Percentiles rank a stretch among this genome's conserved stretches.
Conservation (phyloP, 2,113 vertebrate species). For the Lepisosteus oculatus region DNA sequence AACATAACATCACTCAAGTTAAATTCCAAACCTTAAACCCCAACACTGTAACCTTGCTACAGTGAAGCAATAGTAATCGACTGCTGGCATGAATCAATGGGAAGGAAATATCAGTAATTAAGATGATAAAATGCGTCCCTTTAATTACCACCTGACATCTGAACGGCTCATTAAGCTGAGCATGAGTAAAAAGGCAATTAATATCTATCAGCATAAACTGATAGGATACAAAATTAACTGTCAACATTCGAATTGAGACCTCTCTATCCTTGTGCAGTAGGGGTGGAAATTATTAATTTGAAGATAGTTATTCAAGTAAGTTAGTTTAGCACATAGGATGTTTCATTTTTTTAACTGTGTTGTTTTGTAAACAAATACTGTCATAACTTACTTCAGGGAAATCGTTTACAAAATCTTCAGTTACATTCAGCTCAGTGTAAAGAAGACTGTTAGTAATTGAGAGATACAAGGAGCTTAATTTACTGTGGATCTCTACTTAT, state of each 20-base stretch:
- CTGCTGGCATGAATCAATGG: slow-evolving; percentile 15
- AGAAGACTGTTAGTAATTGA: too few relatives aligned
- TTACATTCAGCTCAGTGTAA: too few relatives aligned
- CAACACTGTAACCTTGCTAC: too few relatives aligned
- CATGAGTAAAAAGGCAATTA: slow-evolving; percentile 25
- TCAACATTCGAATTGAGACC: slow-evolving; percentile 2
- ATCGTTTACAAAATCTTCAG: too few relatives aligned
- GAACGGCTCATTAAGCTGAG: slow-evolving; percentile 27
- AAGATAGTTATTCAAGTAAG: not conserved
- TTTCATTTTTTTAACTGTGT: too few relatives aligned
- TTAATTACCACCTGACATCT: slow-evolving; percentile 28
- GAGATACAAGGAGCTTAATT: not conserved
- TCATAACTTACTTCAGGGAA: too few relatives aligned
- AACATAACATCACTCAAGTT: too few relatives aligned
- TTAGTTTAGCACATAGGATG: not conserved
- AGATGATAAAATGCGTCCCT: slow-evolving; percentile 21
- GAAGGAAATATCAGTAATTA: slow-evolving; percentile 31
- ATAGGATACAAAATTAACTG: slow-evolving; percentile 28
- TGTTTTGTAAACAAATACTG: too few relatives aligned
- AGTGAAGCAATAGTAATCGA: too few relatives aligned
- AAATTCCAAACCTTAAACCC: too few relatives aligned
- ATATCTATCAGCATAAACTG: slow-evolving; percentile 29
- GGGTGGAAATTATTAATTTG: not conserved
- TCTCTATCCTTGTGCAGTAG: not conserved
- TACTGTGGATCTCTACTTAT: too few relatives aligned